These are phyloP conservation scores for Pachyseris speciosa DNA, from an alignment of 64 coral and sea anemone genomes.

Conservation along the genomic window DNA sequence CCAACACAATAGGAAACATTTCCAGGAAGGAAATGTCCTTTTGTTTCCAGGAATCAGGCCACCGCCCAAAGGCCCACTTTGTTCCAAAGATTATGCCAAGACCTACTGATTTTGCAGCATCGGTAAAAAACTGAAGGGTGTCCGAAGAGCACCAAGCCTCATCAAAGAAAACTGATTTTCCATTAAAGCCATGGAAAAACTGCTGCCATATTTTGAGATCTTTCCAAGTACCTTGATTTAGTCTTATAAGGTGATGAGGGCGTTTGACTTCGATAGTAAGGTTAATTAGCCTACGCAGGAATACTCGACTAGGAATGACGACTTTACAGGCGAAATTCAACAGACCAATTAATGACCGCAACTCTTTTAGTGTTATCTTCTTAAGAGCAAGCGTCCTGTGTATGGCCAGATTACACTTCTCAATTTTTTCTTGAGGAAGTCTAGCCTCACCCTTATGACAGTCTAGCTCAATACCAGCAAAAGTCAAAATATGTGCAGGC, in stretches of 20 bases:
- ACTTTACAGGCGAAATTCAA: slow-evolving; percentile 46
- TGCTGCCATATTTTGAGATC: background rate
- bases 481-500: background rate
- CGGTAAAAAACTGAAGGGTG: background rate
- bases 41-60: background rate
- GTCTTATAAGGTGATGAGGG: background rate
- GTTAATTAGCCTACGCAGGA: slow-evolving; percentile 26
- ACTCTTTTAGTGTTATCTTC: background rate
- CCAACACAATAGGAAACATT: background rate
- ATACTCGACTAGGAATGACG: slow-evolving; percentile 5
- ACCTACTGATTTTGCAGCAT: no score
- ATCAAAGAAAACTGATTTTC: slow-evolving; percentile 20
- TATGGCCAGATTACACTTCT: background rate
- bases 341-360: background rate
- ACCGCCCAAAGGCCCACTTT: background rate
- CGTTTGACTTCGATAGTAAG: background rate
- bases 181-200: slow-evolving; percentile 35
- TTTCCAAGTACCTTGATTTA: background rate
- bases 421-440: slow-evolving; percentile 21
- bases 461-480: slow-evolving; percentile 42
- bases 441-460: background rate
- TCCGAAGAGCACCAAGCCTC: background rate
- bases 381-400: background rate
- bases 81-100: slow-evolving; percentile 9
- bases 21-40: slow-evolving; percentile 5